phyloP scores from a whole-genome alignment of 1,140 invertebrate genomes.

The Triops longicaudatus region DNA sequence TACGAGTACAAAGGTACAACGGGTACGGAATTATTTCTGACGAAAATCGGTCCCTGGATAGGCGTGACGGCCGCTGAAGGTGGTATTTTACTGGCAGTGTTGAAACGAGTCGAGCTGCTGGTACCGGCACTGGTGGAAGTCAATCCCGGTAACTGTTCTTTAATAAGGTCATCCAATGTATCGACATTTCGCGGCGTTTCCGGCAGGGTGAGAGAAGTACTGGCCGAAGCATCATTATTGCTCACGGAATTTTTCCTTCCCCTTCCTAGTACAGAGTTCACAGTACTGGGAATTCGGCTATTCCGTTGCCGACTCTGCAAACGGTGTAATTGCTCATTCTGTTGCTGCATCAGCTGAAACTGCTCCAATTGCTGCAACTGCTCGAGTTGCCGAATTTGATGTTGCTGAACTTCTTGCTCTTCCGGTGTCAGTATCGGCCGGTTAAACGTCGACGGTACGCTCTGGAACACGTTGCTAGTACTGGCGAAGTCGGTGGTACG shows the following conservation, averaged over 20 bases:
- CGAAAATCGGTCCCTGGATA: slow-evolving; percentile 66
- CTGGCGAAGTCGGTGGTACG: background rate
- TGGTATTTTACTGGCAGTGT: background rate
- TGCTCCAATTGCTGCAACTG: slow-evolving; percentile 27
- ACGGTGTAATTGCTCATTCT: slow-evolving; percentile 21
- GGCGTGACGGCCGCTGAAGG: slow-evolving; percentile 51
- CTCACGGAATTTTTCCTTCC: background rate
- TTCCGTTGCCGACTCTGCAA: background rate
- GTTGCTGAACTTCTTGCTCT: background rate
- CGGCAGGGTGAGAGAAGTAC: no score
- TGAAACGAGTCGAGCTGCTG: no score
- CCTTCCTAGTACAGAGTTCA: background rate
- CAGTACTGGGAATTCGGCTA: background rate
- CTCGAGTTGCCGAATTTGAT: background rate
- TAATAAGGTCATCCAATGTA: background rate
- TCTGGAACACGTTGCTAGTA: slow-evolving; percentile 16
- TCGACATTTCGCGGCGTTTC: background rate
- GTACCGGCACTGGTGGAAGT: background rate
- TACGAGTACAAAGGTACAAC: slow-evolving; percentile 78
- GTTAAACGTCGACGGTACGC: background rate
- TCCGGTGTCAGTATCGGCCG: slow-evolving; percentile 18
- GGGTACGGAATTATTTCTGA: slow-evolving; percentile 63
- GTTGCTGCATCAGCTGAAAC: slow-evolving; percentile 16
- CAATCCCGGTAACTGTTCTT: background rate
- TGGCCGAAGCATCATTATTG: background rate